Conservation (phyloP, 2,888 invertebrate genomes). For the Enchytraeus crypticus region DNA sequence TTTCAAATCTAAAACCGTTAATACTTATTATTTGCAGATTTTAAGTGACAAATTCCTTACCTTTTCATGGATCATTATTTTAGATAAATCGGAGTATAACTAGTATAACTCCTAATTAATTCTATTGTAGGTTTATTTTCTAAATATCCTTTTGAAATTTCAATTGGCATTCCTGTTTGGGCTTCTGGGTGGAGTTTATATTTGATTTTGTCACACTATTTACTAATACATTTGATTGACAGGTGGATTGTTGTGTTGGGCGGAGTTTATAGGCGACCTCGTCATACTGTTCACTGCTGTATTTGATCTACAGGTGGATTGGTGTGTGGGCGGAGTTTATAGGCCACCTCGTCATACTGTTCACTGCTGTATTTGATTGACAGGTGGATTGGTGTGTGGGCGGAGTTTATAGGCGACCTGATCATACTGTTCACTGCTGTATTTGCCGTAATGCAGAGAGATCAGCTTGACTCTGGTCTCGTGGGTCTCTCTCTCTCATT, state of each 20-base stretch:
- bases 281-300: constrained; percentile 26
- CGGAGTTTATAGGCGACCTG: constrained; percentile 27
- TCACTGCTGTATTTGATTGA: constrained; percentile 26
- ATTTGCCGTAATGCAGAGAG: constrained; percentile 22
- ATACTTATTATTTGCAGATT: too few relatives aligned
- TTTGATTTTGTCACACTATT: too few relatives aligned
- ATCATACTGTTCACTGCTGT: constrained; percentile 26
- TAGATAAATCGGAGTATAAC: too few relatives aligned
- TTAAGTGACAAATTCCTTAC: too few relatives aligned
- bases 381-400: constrained; percentile 28
- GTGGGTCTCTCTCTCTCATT: constrained; percentile 27
- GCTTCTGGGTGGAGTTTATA: too few relatives aligned
- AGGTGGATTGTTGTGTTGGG: constrained; percentile 27
- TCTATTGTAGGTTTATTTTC: too few relatives aligned
- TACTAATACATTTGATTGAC: too few relatives aligned
- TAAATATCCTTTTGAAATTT: too few relatives aligned
- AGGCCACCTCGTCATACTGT: constrained; percentile 27
- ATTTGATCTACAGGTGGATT: constrained; percentile 29
- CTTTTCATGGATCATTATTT: too few relatives aligned
- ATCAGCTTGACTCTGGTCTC: constrained; percentile 20
- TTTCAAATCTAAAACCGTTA: too few relatives aligned
- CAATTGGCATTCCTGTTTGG: too few relatives aligned
- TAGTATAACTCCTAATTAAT: too few relatives aligned
- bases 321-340: constrained; percentile 24
- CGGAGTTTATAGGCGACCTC: constrained; percentile 27